Percentiles rank a stretch among this genome's conserved stretches.
Evolutionary conservation across 2,888 invertebrate species (phyloP).

Genomic region (Pantelozetes paolii): DNA sequence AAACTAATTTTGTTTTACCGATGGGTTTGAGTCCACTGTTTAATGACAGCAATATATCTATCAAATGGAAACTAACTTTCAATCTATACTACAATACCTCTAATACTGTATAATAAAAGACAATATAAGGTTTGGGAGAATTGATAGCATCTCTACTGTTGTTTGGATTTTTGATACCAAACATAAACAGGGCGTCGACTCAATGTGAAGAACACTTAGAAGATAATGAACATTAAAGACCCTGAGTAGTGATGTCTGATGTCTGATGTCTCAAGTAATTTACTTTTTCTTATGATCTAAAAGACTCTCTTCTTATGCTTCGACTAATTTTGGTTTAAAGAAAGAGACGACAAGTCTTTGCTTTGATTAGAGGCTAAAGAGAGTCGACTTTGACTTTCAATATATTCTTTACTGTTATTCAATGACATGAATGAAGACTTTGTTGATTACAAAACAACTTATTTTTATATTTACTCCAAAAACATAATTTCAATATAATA

Average conservation of each 20-base stretch:
- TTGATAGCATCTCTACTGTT: constrained; percentile 26
- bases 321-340: constrained; percentile 5
- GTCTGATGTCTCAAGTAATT: constrained; percentile 32
- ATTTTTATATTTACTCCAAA: no score
- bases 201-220: constrained; percentile 27
- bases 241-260: no score
- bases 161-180: not conserved
- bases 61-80: constrained; percentile 11
- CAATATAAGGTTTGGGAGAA: no score
- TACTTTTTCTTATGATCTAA: not conserved
- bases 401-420: not conserved
- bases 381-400: no score
- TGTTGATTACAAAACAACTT: constrained; percentile 9
- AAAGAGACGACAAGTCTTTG: not conserved
- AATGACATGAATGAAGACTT: not conserved
- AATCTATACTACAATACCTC: constrained; percentile 6
- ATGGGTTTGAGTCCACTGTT: constrained; percentile 21
- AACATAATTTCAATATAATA: no score
- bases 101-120: no score
- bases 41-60: constrained; percentile 31
- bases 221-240: constrained; percentile 35
- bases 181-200: constrained; percentile 34
- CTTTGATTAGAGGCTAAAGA: not conserved
- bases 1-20: constrained; percentile 35
- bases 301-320: not conserved